Conservation (phyloP, 2,113 vertebrate genomes). For the Engraulis encrasicolus region DNA sequence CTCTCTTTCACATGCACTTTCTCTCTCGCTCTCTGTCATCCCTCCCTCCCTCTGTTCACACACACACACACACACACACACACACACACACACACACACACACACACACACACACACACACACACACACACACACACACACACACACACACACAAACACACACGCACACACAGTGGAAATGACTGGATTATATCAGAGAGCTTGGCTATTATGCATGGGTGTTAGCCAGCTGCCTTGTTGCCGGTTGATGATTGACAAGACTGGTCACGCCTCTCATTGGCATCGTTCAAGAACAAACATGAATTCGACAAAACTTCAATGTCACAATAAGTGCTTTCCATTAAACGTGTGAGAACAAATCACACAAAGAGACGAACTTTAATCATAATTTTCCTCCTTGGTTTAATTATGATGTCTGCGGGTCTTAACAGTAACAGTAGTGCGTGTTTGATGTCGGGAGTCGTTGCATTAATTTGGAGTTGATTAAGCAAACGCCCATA, state of each 20-base stretch:
- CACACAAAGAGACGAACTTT: not conserved
- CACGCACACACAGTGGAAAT: no score
- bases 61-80: no score
- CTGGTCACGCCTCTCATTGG: not conserved
- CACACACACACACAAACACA: no score
- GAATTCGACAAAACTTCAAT: not conserved
- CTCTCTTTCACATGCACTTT: no score
- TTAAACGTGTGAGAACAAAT: not conserved
- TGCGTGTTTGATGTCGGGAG: not conserved
- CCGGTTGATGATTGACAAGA: not conserved
- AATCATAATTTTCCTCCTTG: not conserved
- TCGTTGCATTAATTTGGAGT: not conserved
- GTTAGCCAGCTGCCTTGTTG: not conserved
- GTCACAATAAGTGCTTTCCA: not conserved
- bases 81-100: no score
- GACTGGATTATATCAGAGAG: no score
- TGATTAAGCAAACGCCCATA: not conserved
- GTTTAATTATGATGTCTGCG: slow-evolving; percentile 16
- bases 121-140: no score
- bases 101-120: no score
- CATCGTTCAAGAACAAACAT: not conserved
- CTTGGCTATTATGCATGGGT: no score
- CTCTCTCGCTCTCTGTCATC: no score
- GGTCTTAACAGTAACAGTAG: not conserved
- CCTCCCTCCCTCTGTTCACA: no score